phyloP scores from a whole-genome alignment of 2,797 vertebrate species.

The Mallotus villosus region DNA sequence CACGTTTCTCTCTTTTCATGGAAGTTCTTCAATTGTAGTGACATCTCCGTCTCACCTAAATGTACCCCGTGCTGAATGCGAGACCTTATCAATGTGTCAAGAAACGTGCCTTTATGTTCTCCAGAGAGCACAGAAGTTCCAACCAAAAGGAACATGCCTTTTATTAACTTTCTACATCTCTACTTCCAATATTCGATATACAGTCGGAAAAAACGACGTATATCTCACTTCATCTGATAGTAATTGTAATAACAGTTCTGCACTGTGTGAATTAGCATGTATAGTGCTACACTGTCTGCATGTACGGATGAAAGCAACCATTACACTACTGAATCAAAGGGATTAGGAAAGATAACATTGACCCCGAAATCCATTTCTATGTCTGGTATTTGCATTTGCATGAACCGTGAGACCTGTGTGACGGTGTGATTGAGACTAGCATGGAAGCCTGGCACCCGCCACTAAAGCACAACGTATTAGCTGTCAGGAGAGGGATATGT shows the following conservation, averaged over 20 bases:
- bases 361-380: not conserved
- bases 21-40: constrained; percentile 39
- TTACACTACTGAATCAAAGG: not conserved
- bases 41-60: constrained; percentile 31
- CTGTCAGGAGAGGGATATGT: constrained; percentile 74
- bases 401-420: constrained; percentile 37
- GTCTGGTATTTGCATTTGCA: constrained; percentile 43
- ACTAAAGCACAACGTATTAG: constrained; percentile 72
- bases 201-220: not conserved
- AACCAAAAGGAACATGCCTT: not conserved
- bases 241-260: not conserved
- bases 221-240: not conserved
- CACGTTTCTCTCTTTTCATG: constrained; percentile 47
- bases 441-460: constrained; percentile 55
- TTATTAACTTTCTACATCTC: not conserved
- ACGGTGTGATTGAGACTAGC: constrained; percentile 55
- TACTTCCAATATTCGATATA: not conserved
- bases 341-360: not conserved
- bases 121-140: constrained; percentile 10
- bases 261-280: not conserved
- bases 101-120: constrained; percentile 42
- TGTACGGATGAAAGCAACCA: not conserved
- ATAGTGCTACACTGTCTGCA: not conserved
- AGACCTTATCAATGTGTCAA: constrained; percentile 51
- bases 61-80: constrained; percentile 29